Evolutionary conservation across 2,888 invertebrate species (phyloP).

Genomic region (Scaptomyza flava): DNA sequence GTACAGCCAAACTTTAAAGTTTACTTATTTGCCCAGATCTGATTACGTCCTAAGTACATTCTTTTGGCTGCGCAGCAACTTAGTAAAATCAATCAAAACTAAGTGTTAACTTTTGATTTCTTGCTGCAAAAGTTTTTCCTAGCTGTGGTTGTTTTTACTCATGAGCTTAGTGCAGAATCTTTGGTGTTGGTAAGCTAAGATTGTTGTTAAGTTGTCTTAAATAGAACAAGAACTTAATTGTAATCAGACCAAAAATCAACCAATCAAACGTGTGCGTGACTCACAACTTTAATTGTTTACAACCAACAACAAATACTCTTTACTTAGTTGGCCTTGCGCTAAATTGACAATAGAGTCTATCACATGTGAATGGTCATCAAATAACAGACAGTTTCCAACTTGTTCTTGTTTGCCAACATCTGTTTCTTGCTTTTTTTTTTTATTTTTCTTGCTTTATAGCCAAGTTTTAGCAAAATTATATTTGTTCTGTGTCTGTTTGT

Average conservation of each 20-base stretch:
- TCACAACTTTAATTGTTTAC: conserved; percentile 4
- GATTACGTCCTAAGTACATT: background rate
- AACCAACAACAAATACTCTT: background rate
- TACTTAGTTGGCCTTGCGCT: conserved; percentile 10
- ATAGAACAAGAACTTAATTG: conserved; percentile 36
- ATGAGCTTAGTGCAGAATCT: background rate
- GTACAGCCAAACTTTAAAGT: too few relatives aligned
- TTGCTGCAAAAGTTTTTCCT: conserved; percentile 11
- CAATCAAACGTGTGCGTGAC: conserved; percentile 21
- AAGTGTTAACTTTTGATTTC: conserved; percentile 38
- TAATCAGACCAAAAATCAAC: background rate
- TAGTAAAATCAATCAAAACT: conserved; percentile 44
- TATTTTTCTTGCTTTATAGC: background rate
- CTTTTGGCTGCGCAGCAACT: conserved; percentile 2
- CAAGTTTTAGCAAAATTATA: background rate
- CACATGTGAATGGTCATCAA: conserved; percentile 9
- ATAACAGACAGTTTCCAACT: conserved; percentile 1
- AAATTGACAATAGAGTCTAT: conserved; percentile 8
- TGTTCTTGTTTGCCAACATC: conserved; percentile 6
- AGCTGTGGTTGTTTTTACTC: conserved; percentile 10
- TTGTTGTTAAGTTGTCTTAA: conserved; percentile 27
- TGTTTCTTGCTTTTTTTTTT: conserved; percentile 1
- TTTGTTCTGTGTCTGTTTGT: background rate
- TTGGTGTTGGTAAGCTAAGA: conserved; percentile 18
- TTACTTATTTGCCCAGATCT: background rate